Percentiles rank a stretch among this genome's conserved stretches.
These are phyloP conservation scores for Castor canadensis DNA, from an alignment of 2,113 vertebrate genomes.

Conservation along the genomic window DNA sequence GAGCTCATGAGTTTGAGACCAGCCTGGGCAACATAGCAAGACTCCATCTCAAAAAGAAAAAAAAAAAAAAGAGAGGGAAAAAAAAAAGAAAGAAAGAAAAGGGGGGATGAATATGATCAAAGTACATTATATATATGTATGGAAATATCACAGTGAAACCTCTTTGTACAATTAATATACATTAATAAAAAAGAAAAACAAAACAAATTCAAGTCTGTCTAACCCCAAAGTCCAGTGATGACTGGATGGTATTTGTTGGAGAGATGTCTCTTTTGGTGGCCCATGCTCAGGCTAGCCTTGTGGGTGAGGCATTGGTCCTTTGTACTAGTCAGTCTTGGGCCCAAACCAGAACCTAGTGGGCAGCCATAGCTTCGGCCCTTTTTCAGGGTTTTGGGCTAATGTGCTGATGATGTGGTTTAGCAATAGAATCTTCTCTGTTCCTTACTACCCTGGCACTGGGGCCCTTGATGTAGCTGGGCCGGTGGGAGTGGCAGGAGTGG, in stretches of 20 bases:
- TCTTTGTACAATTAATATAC: no score
- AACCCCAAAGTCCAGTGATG: background rate
- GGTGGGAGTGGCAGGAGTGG: background rate
- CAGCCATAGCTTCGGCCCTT: background rate
- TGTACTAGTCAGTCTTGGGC: background rate
- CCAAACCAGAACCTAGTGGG: background rate
- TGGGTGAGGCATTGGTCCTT: background rate
- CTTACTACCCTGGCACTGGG: background rate
- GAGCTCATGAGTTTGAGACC: background rate
- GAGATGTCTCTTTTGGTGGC: background rate
- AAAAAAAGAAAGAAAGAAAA: no score
- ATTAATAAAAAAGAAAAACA: background rate
- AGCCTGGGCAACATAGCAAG: background rate
- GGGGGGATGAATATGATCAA: no score
- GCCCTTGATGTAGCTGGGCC: background rate
- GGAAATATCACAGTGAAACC: no score
- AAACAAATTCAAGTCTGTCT: background rate
- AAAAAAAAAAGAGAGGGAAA: no score
- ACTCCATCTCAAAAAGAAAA: background rate
- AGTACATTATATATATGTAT: no score
- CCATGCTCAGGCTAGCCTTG: background rate
- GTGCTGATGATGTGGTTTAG: background rate
- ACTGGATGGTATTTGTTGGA: background rate
- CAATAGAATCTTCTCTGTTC: background rate
- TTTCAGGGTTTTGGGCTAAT: background rate